Percentiles rank a stretch among this genome's conserved stretches.
Conservation (phyloP, 2,113 vertebrate genomes). For the Uria aalge region DNA sequence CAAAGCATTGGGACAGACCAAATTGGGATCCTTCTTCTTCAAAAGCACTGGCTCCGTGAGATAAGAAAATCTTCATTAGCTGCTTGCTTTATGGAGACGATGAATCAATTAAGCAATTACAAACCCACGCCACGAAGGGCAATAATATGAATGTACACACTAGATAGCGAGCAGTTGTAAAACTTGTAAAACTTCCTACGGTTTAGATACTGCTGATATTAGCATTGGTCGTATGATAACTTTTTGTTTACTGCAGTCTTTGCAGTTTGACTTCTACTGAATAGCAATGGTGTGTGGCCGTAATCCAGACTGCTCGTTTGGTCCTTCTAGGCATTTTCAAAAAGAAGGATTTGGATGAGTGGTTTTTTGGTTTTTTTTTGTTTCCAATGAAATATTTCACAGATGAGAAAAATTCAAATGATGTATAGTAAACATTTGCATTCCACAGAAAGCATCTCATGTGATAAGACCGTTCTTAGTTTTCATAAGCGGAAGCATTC, state of each 20-base stretch:
- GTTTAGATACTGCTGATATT: not conserved
- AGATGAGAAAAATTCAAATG: slow-evolving; percentile 1
- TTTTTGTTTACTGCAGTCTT: not conserved
- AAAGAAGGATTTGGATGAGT: not conserved
- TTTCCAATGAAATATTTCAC: not conserved
- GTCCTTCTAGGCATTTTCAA: not conserved
- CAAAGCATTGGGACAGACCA: not conserved
- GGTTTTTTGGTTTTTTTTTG: not conserved
- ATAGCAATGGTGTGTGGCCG: not conserved
- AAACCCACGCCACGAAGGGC: not conserved
- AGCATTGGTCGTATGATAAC: not conserved
- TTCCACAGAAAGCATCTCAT: not conserved
- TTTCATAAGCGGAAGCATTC: not conserved
- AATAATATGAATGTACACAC: not conserved
- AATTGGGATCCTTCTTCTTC: not conserved
- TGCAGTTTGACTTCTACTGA: not conserved
- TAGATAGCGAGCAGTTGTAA: not conserved
- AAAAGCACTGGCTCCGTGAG: not conserved
- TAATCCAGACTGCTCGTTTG: not conserved
- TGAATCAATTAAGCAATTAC: slow-evolving; percentile 8
- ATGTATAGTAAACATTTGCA: slow-evolving; percentile 6
- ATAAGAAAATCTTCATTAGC: slow-evolving; percentile 53
- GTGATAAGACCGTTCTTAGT: not conserved
- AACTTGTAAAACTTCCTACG: not conserved
- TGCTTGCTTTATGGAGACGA: not conserved